phyloP scores from a whole-genome alignment of 2,113 vertebrate species.

The Phrynocephalus versicolor region DNA sequence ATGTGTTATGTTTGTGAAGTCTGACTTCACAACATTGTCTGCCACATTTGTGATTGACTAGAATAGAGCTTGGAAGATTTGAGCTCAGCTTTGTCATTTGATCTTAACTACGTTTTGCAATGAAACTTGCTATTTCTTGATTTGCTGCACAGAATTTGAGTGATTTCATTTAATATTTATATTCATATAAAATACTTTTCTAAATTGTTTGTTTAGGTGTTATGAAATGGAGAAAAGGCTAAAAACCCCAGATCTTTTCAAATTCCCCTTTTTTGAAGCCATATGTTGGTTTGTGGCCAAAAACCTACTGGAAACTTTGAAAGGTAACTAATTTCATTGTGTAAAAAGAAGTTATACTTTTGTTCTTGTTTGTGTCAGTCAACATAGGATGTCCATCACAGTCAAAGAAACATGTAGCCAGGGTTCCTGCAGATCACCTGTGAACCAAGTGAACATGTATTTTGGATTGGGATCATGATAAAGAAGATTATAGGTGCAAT shows the following conservation, averaged over 20 bases:
- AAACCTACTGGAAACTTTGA: conserved; percentile 99
- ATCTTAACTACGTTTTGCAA: conserved; percentile 54
- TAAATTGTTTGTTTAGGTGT: conserved; percentile 82
- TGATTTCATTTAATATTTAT: conserved; percentile 32
- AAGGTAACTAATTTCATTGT: conserved; percentile 81
- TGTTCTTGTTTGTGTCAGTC: not conserved
- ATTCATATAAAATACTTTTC: conserved; percentile 52
- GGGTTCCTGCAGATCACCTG: too few relatives aligned
- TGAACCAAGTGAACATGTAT: not conserved
- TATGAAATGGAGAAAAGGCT: conserved; percentile 98
- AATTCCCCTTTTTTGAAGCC: conserved; percentile 96
- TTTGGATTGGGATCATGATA: not conserved
- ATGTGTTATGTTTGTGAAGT: conserved; percentile 66
- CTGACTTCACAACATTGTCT: conserved; percentile 61
- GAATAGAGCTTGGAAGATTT: conserved; percentile 58
- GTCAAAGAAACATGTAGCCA: not conserved
- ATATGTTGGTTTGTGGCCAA: conserved; percentile 98
- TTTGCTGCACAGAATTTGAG: conserved; percentile 59
- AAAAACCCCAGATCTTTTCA: conserved; percentile 89
- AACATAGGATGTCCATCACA: not conserved
- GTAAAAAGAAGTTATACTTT: conserved; percentile 90
- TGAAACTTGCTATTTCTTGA: conserved; percentile 57
- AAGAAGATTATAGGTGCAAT: not conserved
- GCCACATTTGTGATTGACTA: conserved; percentile 58
- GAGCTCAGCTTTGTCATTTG: conserved; percentile 49